Base-by-base conservation (phyloP, 2,888 invertebrate species). In the Lasioglossum figueresi region DNA sequence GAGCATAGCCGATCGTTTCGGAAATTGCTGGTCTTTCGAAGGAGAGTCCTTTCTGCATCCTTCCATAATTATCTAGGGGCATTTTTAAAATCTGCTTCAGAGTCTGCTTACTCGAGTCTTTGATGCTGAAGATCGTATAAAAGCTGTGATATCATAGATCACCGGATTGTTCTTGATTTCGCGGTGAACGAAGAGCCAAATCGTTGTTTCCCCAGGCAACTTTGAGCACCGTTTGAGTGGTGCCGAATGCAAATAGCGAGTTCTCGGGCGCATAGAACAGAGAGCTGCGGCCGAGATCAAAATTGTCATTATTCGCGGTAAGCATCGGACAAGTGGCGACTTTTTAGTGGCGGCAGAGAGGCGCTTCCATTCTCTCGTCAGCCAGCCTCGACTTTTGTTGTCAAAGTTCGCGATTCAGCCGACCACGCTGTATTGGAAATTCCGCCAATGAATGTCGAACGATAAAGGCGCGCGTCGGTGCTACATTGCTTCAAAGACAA, bases 341-440 rank as follows among this genome's bases (percentile, higher is more conserved):
- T 88, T 66, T 74, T 87, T 78, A 40, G n/a, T 23, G 73, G 52
- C 59, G 76, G 71, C 76, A 73, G 68, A 70, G 76, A 66, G 76
- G 75, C 78, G 83, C 82, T 84, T 52, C 48, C 76, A 82, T 88
- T 84, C 85, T 73, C 76, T 75, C 48, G 88, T 83, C 85, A 73
- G 79, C 48, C 84, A 56, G 81, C 73, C 72, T 80, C 79, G 78
- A 89, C 81, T 89, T 80, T 82, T 79, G 85, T 89, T 90, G 83
- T 88, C 88, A 79, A 84, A 84, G 83, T 81, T 83, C 75, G 76
- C 88, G 80, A 90, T 90, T 86, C 88, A 87, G 78, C 76, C 79
- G 73, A 63, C 59, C 52, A 78, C 85, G 85, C 72, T 84, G 84
- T 86, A 89, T 89, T 89, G 90, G 79, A 90, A 90, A 85, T 89